Base-by-base conservation (phyloP, 2,888 invertebrate genomes). In the Hipparchia sbordonii region DNA sequence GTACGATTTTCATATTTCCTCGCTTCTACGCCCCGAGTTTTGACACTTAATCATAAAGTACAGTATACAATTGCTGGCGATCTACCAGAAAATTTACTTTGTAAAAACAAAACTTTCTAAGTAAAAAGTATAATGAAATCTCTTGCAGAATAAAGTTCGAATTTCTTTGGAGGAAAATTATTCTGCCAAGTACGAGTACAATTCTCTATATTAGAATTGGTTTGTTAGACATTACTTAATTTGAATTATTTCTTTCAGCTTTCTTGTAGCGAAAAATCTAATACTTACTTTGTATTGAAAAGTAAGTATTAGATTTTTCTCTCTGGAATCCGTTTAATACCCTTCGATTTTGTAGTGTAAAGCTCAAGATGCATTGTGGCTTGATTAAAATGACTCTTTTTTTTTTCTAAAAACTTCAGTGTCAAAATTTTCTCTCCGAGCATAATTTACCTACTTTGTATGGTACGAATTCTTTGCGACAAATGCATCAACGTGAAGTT, bases 1-100 rank as follows among this genome's bases (percentile, higher is more conserved):
- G 61, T 61, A 69, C 69, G 70, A 70, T 63, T 70, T 70, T 70
- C 70, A 70, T 70, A 70, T 63, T 70, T 70, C 45, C 62, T 46
- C 70, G 70, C 62, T 56, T 63, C 56, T 39, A 46, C 56, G 54
- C 62, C 54, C 62, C 62, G 60, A 70, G 70, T 70, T 70, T 70
- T 70, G 70, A 70, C 70, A 70, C 70, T 70, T 70, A 63, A 70
- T 70, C 70, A 70, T 70, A 70, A 70, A 70, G 62, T 61, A 61
- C 60, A 51, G 69, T 70, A 63, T 54, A 70, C 70, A 70, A 70
- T 70, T 70, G 70, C 56, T 62, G 70, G 70, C 62, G 52, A 70
- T 70, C 62, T 63, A 70, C 70, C 70, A 63, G 62, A 13, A 70
- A 70, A 70, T 70, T 70, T 63, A 54, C 70, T 70, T 70, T 70